Evolutionary conservation across 1,140 invertebrate genomes (phyloP).

Genomic region (Glomeris maerens): DNA sequence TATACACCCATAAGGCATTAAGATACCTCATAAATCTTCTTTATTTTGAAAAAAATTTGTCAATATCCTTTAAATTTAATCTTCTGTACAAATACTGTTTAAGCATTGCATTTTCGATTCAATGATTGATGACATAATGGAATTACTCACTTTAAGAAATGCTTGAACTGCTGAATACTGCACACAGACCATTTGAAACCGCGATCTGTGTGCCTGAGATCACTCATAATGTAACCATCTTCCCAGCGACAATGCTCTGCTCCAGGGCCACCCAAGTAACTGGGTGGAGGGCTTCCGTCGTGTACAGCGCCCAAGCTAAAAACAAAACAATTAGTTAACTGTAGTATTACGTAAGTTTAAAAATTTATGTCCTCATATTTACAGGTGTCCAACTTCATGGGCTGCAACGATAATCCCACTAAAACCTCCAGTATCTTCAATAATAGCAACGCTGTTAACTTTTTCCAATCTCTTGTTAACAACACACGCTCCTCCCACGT

Average conservation of each 20-base stretch:
- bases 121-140: too few species aligned
- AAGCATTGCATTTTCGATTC: too few species aligned
- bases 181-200: slow-evolving; percentile 90
- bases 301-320: slow-evolving; percentile 78
- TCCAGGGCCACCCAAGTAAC: slow-evolving; percentile 84
- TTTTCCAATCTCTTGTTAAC: slow-evolving; percentile 90
- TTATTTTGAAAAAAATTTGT: too few species aligned
- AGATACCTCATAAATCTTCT: too few species aligned
- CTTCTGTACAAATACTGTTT: too few species aligned
- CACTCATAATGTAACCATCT: slow-evolving; percentile 91
- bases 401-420: slow-evolving; percentile 91
- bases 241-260: slow-evolving; percentile 90
- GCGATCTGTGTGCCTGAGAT: slow-evolving; percentile 81
- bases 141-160: slow-evolving; percentile 86
- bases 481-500: slow-evolving; percentile 87
- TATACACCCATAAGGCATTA: too few species aligned
- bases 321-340: slow-evolving; percentile 16
- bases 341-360: background rate
- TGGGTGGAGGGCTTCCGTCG: slow-evolving; percentile 84
- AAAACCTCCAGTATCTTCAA: slow-evolving; percentile 90
- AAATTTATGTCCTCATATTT: slow-evolving; percentile 37
- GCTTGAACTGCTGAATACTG: slow-evolving; percentile 85
- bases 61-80: too few species aligned
- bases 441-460: slow-evolving; percentile 89
- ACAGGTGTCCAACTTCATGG: slow-evolving; percentile 93